phyloP scores from a whole-genome alignment of 53 echinoderm and acorn worm species.

The Pentamera pediparva region DNA sequence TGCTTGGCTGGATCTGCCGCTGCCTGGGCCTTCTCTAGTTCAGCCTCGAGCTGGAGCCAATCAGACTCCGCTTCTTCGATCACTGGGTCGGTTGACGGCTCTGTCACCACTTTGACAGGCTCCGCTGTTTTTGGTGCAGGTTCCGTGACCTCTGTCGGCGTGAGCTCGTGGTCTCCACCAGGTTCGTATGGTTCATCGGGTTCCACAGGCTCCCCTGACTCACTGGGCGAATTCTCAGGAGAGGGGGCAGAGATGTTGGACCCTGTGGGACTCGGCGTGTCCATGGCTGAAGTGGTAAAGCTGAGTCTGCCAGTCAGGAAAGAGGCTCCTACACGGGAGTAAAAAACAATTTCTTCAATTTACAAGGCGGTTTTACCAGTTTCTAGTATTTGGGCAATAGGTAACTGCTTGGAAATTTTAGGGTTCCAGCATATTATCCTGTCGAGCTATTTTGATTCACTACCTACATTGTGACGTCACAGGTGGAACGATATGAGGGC shows the following conservation, averaged over 20 bases:
- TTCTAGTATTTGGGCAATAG: not conserved
- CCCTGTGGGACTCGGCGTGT: conserved; percentile 27
- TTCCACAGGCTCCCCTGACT: too few species aligned
- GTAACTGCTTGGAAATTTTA: too few species aligned
- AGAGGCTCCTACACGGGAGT: conserved; percentile 20
- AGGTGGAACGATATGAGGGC: too few species aligned
- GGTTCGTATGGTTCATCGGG: too few species aligned
- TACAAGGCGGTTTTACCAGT: not conserved
- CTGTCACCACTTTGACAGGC: not conserved
- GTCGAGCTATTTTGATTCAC: too few species aligned
- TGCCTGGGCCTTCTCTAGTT: not conserved
- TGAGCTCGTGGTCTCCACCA: conserved; percentile 16
- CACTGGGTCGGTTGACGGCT: not conserved
- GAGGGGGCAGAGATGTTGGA: conserved; percentile 43
- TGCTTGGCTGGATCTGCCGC: not conserved
- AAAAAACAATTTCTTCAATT: not conserved
- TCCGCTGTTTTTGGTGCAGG: not conserved
- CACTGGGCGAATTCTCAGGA: conserved; percentile 36
- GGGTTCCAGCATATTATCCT: too few species aligned
- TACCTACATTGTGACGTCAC: too few species aligned
- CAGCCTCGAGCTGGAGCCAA: not conserved
- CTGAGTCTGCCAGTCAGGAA: conserved; percentile 40
- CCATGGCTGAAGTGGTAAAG: conserved; percentile 23
- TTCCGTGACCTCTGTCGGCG: not conserved
- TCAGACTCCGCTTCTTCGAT: too few species aligned